Conservation (phyloP, 1,140 invertebrate genomes). For the Pogonognathellus flavescens region DNA sequence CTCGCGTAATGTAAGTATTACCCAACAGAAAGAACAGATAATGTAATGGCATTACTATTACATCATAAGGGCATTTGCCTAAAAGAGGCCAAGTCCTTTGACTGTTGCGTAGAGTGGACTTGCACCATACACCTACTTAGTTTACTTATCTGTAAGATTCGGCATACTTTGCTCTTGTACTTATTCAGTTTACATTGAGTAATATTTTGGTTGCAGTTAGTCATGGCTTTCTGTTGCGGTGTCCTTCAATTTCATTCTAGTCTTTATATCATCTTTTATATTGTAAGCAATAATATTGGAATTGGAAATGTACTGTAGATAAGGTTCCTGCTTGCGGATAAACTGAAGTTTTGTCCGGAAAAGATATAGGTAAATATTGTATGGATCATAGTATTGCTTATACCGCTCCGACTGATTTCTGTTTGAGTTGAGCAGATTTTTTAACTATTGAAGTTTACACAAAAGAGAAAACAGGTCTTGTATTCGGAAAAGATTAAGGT, state of each 20-base stretch:
- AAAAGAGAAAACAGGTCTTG: conserved; percentile 47
- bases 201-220: conserved; percentile 45
- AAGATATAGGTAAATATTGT: background rate
- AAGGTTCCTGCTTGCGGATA: background rate
- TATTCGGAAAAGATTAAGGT: conserved; percentile 43
- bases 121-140: background rate
- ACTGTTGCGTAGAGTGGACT: background rate
- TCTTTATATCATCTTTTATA: conserved; percentile 12
- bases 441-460: conserved; percentile 9
- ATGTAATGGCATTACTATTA: conserved; percentile 29
- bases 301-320: background rate
- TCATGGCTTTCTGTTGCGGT: conserved; percentile 10
- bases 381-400: background rate
- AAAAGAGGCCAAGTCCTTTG: background rate
- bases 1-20: background rate
- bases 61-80: conserved; percentile 26
- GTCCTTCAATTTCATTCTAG: conserved; percentile 21
- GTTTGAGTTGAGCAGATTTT: conserved; percentile 42
- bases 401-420: conserved; percentile 13
- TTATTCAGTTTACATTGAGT: background rate
- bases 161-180: conserved; percentile 22
- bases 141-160: conserved; percentile 29
- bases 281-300: background rate
- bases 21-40: conserved; percentile 1
- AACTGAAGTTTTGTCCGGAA: too few species aligned